Conservation (phyloP, 2,113 vertebrate species). For the Microcebus tavaratra region DNA sequence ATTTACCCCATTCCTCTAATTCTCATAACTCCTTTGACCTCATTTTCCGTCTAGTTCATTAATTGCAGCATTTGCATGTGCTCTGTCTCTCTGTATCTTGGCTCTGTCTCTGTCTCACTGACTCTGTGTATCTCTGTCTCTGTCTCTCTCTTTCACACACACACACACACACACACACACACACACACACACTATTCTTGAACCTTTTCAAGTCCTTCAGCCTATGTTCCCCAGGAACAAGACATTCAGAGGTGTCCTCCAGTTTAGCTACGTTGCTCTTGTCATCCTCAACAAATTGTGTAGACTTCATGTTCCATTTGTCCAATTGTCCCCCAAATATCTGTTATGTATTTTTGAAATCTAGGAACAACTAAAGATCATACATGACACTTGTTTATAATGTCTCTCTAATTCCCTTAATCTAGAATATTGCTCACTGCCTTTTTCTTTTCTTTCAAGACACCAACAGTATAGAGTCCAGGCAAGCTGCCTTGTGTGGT, state of each 20-base stretch:
- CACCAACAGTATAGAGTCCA: too few relatives aligned
- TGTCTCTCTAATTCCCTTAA: neutral
- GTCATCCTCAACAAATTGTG: neutral
- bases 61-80: fast-evolving
- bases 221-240: neutral
- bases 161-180: neutral
- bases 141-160: neutral
- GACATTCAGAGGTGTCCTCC: neutral
- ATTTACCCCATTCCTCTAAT: neutral
- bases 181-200: neutral
- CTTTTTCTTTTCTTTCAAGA: neutral
- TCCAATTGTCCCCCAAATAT: neutral
- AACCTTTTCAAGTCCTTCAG: neutral
- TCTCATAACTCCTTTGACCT: too few relatives aligned
- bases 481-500: fast-evolving
- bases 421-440: neutral
- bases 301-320: fast-evolving
- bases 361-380: neutral
- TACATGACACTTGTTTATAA: fast-evolving
- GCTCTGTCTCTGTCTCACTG: too few relatives aligned
- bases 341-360: neutral
- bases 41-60: neutral
- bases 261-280: fast-evolving
- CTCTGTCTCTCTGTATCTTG: too few relatives aligned
- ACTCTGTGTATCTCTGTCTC: too few relatives aligned